Evolutionary conservation across 2,888 invertebrate species (phyloP).

Genomic region (Alviniconcha strummeri): DNA sequence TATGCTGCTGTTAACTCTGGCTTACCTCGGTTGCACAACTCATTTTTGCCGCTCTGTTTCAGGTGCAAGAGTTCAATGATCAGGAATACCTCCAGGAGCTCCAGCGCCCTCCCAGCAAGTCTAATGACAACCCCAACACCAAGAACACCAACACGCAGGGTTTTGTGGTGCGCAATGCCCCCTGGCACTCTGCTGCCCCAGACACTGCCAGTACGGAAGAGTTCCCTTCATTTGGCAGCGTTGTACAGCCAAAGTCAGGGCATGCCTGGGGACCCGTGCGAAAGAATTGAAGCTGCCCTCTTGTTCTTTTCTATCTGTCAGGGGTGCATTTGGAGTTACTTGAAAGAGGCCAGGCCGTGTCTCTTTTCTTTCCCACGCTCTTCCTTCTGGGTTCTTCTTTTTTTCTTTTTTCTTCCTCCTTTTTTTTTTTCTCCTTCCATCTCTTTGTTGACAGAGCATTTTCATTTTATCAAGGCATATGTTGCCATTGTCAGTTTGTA

Average conservation of each 20-base stretch:
- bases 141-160: conserved; percentile 47
- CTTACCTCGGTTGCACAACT: too few relatives aligned
- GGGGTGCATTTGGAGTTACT: neutral
- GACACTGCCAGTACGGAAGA: conserved; percentile 73
- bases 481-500: too few relatives aligned
- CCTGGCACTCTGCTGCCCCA: conserved; percentile 68
- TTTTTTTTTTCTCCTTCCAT: neutral
- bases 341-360: neutral
- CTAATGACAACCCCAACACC: conserved; percentile 25
- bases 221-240: conserved; percentile 69
- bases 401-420: neutral
- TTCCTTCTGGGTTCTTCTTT: neutral
- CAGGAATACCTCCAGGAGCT: conserved; percentile 68
- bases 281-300: neutral
- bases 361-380: neutral
- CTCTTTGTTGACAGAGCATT: neutral
- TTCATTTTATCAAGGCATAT: too few relatives aligned
- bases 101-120: conserved; percentile 65
- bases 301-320: neutral
- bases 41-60: conserved; percentile 13
- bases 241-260: conserved; percentile 55
- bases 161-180: conserved; percentile 71
- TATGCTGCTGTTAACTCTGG: too few relatives aligned
- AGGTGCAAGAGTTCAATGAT: conserved; percentile 74
- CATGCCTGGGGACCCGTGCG: conserved; percentile 60